Evolutionary conservation across 2,888 invertebrate genomes (phyloP), one percentile per base, ranked within the genome.

Genomic region (Acronicta leporina): DNA sequence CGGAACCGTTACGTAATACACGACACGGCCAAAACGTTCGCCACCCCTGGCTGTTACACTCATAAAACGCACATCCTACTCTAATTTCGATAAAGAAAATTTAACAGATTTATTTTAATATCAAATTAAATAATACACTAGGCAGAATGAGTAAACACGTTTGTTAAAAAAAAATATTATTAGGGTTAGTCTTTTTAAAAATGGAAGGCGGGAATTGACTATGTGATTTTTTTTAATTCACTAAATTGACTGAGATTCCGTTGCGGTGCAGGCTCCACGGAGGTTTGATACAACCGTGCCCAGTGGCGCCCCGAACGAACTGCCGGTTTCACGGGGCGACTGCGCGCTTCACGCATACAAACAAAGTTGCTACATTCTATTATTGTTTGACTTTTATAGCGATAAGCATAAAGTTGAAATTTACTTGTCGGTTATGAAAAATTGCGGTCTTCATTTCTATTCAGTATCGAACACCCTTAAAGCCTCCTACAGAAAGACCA

Each of bases 1-100:
- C 90, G 91, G 90, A 86, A 89, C 88, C 68, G 90, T 94, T 94
- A 92, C 92, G 94, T 91, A 94, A 94, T 85, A 85, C 83, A 87
- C 89, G 84, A 78, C 84, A 83, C 84, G 79, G 81, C 73, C 73
- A 75, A 86, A 90, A 85, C 78, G 87, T 91, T 90, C 80, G 77
- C 81, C 85, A 83, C 87, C 88, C 66, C 87, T 87, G 87, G 71
- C 83, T 75, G 68, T 76, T 72, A 77, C 84, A 86, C 85, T 86
- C 85, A 87, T 87, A 80, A 82, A 78, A 81, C 79, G 81, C 84
- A 86, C 87, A 86, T 82, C 67, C 79, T 72, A 61, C 55, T 64
- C 48, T 50, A 54, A 74, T 77, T 56, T 74, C 71, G 63, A 82
- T 79, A 67, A 66, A 75, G 71, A 61, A 77, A 75, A 52, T 57